A percentile compares a stretch with the other conserved stretches of the same genome.
Conservation (phyloP, 2,888 invertebrate species). For the Escarpia spicata region DNA sequence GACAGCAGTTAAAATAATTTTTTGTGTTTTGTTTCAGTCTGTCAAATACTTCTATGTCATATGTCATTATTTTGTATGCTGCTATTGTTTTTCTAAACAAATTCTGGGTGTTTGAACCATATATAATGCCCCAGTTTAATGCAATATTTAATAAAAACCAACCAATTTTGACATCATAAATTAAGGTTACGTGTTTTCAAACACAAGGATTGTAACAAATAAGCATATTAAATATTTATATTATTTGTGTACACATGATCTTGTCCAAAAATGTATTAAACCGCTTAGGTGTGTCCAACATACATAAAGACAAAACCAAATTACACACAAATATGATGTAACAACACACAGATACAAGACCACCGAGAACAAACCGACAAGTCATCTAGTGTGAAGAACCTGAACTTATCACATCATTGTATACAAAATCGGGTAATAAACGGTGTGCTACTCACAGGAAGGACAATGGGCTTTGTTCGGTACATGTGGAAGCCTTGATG, state of each 20-base stretch:
- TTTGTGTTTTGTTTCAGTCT: too few species aligned
- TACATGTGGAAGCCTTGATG: constrained; percentile 42
- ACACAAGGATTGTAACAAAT: not conserved
- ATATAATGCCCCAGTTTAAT: not conserved
- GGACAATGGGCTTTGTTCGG: constrained; percentile 39
- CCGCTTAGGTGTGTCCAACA: not conserved
- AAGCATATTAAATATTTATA: not conserved
- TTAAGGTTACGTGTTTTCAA: not conserved
- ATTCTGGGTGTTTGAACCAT: not conserved
- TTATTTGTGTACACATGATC: not conserved
- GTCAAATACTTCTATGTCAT: not conserved
- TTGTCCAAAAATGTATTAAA: not conserved
- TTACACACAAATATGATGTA: not conserved
- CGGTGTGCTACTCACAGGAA: constrained; percentile 31
- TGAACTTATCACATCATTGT: not conserved
- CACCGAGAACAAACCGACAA: not conserved
- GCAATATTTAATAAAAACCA: not conserved
- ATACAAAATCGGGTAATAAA: not conserved
- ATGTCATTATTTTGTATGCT: not conserved
- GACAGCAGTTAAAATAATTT: too few species aligned
- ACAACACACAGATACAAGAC: not conserved
- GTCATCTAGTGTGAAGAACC: not conserved
- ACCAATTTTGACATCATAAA: not conserved
- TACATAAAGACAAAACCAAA: too few species aligned
- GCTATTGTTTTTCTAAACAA: not conserved